Percentiles rank a stretch among this genome's conserved stretches.
Evolutionary conservation across 2,113 vertebrate genomes (phyloP).

Genomic region (Silurus glanis): DNA sequence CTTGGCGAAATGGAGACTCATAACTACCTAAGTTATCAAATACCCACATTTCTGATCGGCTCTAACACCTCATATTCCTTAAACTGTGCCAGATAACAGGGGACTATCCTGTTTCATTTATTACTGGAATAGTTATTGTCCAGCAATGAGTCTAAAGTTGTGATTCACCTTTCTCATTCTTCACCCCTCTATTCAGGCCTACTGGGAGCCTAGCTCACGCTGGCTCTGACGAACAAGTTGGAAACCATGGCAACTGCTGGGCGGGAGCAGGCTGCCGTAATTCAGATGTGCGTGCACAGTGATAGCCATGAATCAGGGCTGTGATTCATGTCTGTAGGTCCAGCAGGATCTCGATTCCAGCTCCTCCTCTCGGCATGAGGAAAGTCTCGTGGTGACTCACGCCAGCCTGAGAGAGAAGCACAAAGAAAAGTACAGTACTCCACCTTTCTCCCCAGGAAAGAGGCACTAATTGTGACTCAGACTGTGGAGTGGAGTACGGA

Average conservation of each 20-base stretch:
- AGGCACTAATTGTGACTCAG: slow-evolving; percentile 38
- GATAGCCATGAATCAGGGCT: slow-evolving; percentile 50
- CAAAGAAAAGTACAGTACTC: slow-evolving; percentile 35
- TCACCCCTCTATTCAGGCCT: slow-evolving; percentile 3
- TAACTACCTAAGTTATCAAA: neutral
- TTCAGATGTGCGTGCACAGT: slow-evolving; percentile 35
- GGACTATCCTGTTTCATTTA: neutral
- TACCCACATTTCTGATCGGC: neutral
- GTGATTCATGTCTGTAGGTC: slow-evolving; percentile 50
- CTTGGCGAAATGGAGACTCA: neutral
- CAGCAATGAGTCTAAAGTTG: neutral
- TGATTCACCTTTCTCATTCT: slow-evolving; percentile 20
- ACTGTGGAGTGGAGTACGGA: slow-evolving; percentile 25
- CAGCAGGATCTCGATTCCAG: slow-evolving; percentile 42
- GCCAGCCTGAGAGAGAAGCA: slow-evolving; percentile 29
- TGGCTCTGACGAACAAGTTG: slow-evolving; percentile 45
- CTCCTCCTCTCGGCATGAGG: slow-evolving; percentile 44
- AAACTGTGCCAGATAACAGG: no score
- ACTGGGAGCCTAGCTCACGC: slow-evolving; percentile 37
- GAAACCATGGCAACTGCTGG: slow-evolving; percentile 63
- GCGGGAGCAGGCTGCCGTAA: slow-evolving; percentile 36
- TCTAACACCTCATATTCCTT: neutral
- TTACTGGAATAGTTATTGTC: neutral
- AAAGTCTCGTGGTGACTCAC: slow-evolving; percentile 48
- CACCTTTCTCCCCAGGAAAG: slow-evolving; percentile 11